A percentile compares a stretch with the other conserved stretches of the same genome.
Evolutionary conservation across 2,888 invertebrate genomes (phyloP).

Genomic region (Petrophora chlorosata): DNA sequence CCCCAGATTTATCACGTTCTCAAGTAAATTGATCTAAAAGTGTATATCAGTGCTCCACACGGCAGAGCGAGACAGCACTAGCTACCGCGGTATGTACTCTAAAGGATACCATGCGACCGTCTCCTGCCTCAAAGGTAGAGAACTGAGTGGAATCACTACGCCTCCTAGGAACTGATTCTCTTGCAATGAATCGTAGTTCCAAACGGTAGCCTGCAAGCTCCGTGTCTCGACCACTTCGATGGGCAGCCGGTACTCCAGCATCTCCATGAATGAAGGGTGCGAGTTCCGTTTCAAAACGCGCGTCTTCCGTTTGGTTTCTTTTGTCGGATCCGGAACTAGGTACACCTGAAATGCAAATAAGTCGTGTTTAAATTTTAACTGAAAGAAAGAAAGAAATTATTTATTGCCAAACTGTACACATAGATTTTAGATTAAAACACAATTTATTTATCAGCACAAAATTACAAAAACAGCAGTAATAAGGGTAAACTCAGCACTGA

Average conservation of each 20-base stretch:
- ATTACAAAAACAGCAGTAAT: too few species aligned
- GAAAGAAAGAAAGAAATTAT: too few species aligned
- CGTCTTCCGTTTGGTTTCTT: slow-evolving; percentile 97
- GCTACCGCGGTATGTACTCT: slow-evolving; percentile 79
- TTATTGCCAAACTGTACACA: too few species aligned
- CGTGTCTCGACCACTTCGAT: slow-evolving; percentile 90
- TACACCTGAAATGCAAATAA: slow-evolving; percentile 84
- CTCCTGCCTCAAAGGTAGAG: slow-evolving; percentile 90
- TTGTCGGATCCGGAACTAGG: slow-evolving; percentile 95
- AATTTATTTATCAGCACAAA: too few species aligned
- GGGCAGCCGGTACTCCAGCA: slow-evolving; percentile 95
- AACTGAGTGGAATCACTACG: slow-evolving; percentile 90
- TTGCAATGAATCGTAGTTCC: slow-evolving; percentile 96
- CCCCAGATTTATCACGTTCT: neutral
- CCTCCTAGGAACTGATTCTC: slow-evolving; percentile 98
- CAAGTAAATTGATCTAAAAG: slow-evolving; percentile 35
- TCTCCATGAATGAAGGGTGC: slow-evolving; percentile 99
- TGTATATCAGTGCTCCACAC: slow-evolving; percentile 55
- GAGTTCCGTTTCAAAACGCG: slow-evolving; percentile 95
- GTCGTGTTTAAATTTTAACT: too few species aligned
- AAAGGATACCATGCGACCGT: slow-evolving; percentile 94
- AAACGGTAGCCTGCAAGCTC: slow-evolving; percentile 95
- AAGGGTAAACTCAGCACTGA: too few species aligned
- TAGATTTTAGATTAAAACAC: too few species aligned
- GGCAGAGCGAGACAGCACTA: slow-evolving; percentile 62